Evolutionary conservation across 2,797 vertebrate species (phyloP).

Genomic region (Eptatretus atami): DNA sequence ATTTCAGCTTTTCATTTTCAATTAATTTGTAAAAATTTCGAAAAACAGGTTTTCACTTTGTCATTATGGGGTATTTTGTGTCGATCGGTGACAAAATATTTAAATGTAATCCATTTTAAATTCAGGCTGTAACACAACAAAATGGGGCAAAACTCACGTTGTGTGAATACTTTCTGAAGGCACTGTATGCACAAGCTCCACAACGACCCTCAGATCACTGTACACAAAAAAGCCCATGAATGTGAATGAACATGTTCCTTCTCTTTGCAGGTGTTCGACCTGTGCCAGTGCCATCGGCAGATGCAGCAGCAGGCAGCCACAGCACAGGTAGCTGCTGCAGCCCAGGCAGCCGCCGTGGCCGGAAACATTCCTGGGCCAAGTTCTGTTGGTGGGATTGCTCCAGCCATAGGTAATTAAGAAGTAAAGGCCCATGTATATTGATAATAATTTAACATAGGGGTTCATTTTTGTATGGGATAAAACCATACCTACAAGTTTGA

Average conservation of each 20-base stretch:
- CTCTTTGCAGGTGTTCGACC: constrained; percentile 21
- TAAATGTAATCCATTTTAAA: too few relatives aligned
- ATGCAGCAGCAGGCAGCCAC: constrained; percentile 37
- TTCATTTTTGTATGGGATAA: too few relatives aligned
- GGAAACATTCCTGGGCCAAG: constrained; percentile 29
- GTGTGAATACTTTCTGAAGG: too few relatives aligned
- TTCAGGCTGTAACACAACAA: not conserved
- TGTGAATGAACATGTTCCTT: not conserved
- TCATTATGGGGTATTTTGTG: too few relatives aligned
- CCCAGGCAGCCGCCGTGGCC: constrained; percentile 24
- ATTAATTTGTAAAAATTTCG: too few relatives aligned
- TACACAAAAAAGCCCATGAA: not conserved
- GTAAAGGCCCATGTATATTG: too few relatives aligned
- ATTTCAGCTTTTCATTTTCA: too few relatives aligned
- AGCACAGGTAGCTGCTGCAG: constrained; percentile 22
- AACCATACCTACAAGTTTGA: too few relatives aligned
- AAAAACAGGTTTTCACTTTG: too few relatives aligned
- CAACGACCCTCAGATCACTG: not conserved
- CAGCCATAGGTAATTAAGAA: constrained; percentile 24
- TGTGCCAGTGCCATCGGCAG: constrained; percentile 29
- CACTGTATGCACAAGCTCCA: too few relatives aligned
- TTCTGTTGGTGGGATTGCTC: constrained; percentile 29
- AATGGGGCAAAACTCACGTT: not conserved
- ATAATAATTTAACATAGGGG: too few relatives aligned
- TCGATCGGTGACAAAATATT: too few relatives aligned